These are phyloP conservation scores for Leucania comma DNA, from an alignment of 2,888 invertebrate species.

Conservation along the genomic window DNA sequence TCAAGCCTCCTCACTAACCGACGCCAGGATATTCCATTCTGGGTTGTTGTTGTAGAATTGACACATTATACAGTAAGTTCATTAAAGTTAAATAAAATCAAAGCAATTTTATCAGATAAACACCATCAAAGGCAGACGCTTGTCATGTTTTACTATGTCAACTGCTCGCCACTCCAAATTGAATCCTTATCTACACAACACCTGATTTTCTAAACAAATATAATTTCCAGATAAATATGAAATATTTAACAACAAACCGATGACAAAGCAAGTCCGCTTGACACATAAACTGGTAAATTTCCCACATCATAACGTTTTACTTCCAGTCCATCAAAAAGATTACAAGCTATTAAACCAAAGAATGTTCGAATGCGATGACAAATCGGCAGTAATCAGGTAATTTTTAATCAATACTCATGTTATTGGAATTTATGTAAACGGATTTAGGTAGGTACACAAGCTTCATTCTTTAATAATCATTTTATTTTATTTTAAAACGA, in stretches of 20 bases:
- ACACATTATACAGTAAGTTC: too few relatives aligned
- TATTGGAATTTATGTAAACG: constrained; percentile 61
- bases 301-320: constrained; percentile 29
- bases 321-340: constrained; percentile 25
- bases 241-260: neutral
- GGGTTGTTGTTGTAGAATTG: too few relatives aligned
- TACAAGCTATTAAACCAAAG: constrained; percentile 33
- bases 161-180: too few relatives aligned
- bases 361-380: constrained; percentile 59
- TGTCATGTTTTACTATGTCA: too few relatives aligned
- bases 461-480: constrained; percentile 23
- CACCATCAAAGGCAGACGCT: too few relatives aligned
- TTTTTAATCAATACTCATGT: constrained; percentile 61
- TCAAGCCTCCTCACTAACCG: too few relatives aligned
- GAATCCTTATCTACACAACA: too few relatives aligned
- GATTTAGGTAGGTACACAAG: constrained; percentile 33
- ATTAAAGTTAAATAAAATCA: too few relatives aligned
- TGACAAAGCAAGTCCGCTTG: constrained; percentile 3
- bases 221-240: too few relatives aligned
- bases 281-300: constrained; percentile 18
- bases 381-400: constrained; percentile 57
- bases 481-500: constrained; percentile 29
- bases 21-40: too few relatives aligned
- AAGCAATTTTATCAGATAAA: too few relatives aligned
- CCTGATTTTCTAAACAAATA: too few relatives aligned